Percentiles rank a stretch among this genome's conserved stretches.
Conservation (phyloP, 2,888 invertebrate species). For the Hydroisotoma schaefferi region DNA sequence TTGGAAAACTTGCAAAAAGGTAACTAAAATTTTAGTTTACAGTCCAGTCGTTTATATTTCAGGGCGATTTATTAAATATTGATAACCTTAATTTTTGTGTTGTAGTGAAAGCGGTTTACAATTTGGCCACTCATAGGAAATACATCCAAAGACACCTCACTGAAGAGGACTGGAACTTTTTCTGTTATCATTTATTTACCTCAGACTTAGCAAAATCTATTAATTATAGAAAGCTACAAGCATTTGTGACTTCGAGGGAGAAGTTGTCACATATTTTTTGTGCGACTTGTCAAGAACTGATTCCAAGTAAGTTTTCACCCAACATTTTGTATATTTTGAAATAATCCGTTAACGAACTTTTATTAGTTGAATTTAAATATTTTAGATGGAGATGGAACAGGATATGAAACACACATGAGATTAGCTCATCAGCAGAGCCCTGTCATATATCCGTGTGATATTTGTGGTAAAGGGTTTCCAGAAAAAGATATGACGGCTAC, state of each 20-base stretch:
- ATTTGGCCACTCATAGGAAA: conserved; percentile 40
- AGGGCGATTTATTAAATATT: background rate
- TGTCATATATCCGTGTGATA: conserved; percentile 44
- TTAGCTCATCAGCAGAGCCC: conserved; percentile 38
- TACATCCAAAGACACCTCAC: conserved; percentile 36
- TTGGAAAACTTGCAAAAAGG: conserved; percentile 40
- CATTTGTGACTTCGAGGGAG: conserved; percentile 41
- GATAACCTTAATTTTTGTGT: background rate
- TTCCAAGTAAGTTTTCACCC: conserved; percentile 24
- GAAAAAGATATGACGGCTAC: conserved; percentile 42
- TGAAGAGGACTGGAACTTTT: conserved; percentile 47
- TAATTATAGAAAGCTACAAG: conserved; percentile 40
- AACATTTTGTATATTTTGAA: background rate
- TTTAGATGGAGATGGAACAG: conserved; percentile 44
- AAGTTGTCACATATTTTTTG: conserved; percentile 44
- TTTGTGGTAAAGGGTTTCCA: conserved; percentile 43
- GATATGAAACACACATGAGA: conserved; percentile 39
- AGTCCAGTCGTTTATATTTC: background rate
- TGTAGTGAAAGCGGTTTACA: conserved; percentile 43
- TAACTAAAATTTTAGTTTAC: background rate
- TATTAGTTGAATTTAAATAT: background rate
- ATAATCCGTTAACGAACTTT: background rate
- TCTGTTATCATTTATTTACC: conserved; percentile 45
- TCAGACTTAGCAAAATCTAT: conserved; percentile 44
- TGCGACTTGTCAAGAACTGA: conserved; percentile 38